phyloP scores from a whole-genome alignment of 2,797 vertebrate genomes.

The Masticophis lateralis region DNA sequence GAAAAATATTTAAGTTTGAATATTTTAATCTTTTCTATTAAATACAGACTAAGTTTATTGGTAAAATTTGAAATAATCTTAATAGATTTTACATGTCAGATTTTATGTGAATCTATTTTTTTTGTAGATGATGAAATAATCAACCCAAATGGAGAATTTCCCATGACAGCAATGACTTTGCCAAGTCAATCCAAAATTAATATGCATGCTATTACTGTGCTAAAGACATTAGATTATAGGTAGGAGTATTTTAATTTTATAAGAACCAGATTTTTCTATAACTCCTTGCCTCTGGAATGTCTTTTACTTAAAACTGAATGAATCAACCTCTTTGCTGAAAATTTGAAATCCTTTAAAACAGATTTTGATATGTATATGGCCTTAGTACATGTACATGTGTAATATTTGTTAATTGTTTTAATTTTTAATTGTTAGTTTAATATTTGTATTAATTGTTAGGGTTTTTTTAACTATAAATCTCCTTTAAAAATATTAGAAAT shows the following conservation, averaged over 20 bases:
- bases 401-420: not conserved
- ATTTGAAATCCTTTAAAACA: not conserved
- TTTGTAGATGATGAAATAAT: constrained; percentile 75
- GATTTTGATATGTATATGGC: not conserved
- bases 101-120: not conserved
- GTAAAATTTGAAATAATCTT: not conserved
- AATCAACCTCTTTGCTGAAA: not conserved
- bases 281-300: not conserved
- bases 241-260: constrained; percentile 43
- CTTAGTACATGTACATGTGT: not conserved
- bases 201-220: constrained; percentile 77
- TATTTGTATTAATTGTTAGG: not conserved
- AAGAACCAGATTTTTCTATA: not conserved
- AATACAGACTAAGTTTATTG: not conserved
- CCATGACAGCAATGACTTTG: constrained; percentile 86
- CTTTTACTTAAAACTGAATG: not conserved
- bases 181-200: constrained; percentile 86
- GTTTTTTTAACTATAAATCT: not conserved
- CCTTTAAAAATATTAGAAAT: not conserved
- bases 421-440: not conserved
- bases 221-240: constrained; percentile 87
- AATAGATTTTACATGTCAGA: not conserved
- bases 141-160: constrained; percentile 51
- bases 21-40: not conserved
- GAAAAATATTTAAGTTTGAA: not conserved